phyloP scores from a whole-genome alignment of 2,888 invertebrate genomes.

The Tetranychus piercei region DNA sequence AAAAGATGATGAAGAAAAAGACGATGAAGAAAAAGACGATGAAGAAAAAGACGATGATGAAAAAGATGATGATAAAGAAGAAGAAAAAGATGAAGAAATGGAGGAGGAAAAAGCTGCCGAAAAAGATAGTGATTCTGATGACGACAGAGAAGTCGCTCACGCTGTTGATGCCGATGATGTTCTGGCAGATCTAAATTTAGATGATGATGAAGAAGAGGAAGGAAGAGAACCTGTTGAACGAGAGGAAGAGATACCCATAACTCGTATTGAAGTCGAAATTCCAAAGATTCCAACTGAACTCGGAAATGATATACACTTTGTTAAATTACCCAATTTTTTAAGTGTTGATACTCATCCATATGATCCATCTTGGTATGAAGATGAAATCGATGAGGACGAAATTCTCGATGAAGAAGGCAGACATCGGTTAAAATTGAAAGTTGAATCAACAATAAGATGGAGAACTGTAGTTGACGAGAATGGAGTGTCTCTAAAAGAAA shows the following conservation, averaged over 20 bases:
- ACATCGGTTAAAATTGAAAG: conserved; percentile 44
- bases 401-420: conserved; percentile 92
- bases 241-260: conserved; percentile 53
- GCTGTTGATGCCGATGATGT: not conserved
- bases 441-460: conserved; percentile 97
- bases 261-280: conserved; percentile 86
- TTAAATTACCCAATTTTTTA: conserved; percentile 91
- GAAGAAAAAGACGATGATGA: not conserved
- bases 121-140: not conserved
- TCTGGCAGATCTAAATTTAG: not conserved
- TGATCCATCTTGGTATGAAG: conserved; percentile 82
- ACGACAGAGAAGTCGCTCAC: not conserved
- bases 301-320: conserved; percentile 79
- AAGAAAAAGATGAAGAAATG: not conserved
- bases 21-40: not conserved
- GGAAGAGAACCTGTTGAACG: not conserved
- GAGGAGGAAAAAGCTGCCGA: not conserved
- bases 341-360: conserved; percentile 94
- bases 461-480: conserved; percentile 59
- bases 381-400: conserved; percentile 96
- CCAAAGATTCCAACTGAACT: conserved; percentile 82
- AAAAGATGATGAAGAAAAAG: not conserved
- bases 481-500: conserved; percentile 63
- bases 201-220: conserved; percentile 9
- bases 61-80: not conserved